Percentiles rank a stretch among this genome's conserved stretches.
phyloP scores from a whole-genome alignment of 2,888 invertebrate species.

The Graphium colonna region DNA sequence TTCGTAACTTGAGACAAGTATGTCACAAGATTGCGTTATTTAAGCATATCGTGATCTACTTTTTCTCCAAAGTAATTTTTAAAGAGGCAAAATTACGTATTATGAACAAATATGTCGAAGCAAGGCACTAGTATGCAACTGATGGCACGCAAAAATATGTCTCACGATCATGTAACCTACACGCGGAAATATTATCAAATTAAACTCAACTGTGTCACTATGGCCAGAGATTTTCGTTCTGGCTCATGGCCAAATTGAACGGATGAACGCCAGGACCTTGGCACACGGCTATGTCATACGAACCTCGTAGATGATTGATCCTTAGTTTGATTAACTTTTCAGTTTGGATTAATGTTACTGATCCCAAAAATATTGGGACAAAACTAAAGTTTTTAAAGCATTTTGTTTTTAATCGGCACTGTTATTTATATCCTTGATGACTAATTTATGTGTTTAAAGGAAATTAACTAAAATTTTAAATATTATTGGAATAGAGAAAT shows the following conservation, averaged over 20 bases:
- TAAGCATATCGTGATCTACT: too few relatives aligned
- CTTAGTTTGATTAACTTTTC: slow-evolving; percentile 23
- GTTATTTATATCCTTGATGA: too few relatives aligned
- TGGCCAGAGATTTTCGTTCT: slow-evolving; percentile 55
- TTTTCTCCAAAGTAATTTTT: too few relatives aligned
- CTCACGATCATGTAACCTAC: background rate
- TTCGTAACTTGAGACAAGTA: too few relatives aligned
- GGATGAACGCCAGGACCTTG: slow-evolving; percentile 39
- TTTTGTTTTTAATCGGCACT: too few relatives aligned
- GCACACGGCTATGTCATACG: slow-evolving; percentile 47
- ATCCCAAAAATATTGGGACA: background rate
- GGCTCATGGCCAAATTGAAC: slow-evolving; percentile 60
- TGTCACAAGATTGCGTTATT: too few relatives aligned
- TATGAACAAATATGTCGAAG: background rate
- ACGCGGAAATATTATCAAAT: slow-evolving; percentile 10
- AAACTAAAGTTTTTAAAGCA: background rate
- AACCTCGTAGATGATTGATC: slow-evolving; percentile 43
- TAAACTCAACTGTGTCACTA: slow-evolving; percentile 25
- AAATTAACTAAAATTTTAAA: too few relatives aligned
- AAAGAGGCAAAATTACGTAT: too few relatives aligned
- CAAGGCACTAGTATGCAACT: background rate
- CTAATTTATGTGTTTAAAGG: too few relatives aligned
- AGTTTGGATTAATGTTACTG: slow-evolving; percentile 13
- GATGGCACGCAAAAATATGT: background rate
- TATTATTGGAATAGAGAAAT: too few relatives aligned